Percentiles rank a stretch among this genome's conserved stretches.
Conservation (phyloP, 2,888 invertebrate species). For the Girardia tigrina region DNA sequence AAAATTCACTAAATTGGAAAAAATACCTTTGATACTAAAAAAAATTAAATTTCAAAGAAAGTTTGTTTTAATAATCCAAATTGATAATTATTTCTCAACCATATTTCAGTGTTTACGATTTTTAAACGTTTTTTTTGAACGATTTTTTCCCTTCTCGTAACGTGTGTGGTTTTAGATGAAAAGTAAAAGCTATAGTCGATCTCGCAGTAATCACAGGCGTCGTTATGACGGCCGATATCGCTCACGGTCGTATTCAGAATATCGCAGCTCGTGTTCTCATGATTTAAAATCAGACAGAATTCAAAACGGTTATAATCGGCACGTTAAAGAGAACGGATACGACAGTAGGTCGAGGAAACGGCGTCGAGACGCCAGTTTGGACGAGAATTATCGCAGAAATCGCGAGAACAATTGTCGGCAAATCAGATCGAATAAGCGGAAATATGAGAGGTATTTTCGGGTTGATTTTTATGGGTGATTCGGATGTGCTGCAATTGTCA, state of each 20-base stretch:
- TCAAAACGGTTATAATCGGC: neutral
- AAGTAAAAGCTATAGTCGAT: conserved; percentile 6
- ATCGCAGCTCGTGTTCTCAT: neutral
- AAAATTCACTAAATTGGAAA: too few species aligned
- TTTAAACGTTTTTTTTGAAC: neutral
- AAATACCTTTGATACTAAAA: too few species aligned
- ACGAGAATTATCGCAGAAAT: conserved; percentile 18
- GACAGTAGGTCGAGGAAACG: conserved; percentile 9
- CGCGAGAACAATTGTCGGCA: neutral
- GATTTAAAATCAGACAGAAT: conserved; percentile 13
- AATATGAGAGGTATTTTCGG: conserved; percentile 15
- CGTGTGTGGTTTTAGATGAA: conserved; percentile 13
- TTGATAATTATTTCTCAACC: neutral
- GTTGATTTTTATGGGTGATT: too few species aligned
- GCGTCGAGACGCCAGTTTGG: neutral
- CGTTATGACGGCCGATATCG: neutral
- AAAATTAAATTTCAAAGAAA: too few species aligned
- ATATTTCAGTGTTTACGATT: conserved; percentile 10
- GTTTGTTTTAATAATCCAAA: neutral
- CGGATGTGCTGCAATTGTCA: too few species aligned
- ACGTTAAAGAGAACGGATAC: neutral
- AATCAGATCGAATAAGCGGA: neutral
- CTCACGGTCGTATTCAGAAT: neutral
- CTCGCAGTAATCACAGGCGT: neutral
- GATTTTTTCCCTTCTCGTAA: too few species aligned